Percentiles rank a stretch among this genome's conserved stretches.
phyloP scores from a whole-genome alignment of 2,888 invertebrate genomes.

The Plebejus argus region DNA sequence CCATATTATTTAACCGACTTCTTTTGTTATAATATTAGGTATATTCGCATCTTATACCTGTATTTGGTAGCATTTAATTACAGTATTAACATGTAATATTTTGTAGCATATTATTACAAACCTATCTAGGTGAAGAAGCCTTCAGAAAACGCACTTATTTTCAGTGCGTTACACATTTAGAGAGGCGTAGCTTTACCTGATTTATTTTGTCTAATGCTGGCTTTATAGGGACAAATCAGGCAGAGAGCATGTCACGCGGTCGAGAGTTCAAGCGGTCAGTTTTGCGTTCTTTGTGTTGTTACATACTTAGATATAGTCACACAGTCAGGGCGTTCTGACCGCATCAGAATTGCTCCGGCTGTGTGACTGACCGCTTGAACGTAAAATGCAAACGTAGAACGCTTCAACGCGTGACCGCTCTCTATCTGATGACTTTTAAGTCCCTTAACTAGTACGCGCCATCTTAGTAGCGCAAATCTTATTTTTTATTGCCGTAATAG shows the following conservation, averaged over 20 bases:
- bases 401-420: too few relatives aligned
- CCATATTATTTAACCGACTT: not conserved
- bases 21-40: not conserved
- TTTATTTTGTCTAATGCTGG: not conserved
- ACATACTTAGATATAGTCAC: too few relatives aligned
- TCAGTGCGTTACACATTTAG: not conserved
- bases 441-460: too few relatives aligned
- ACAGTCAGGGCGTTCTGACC: too few relatives aligned
- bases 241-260: too few relatives aligned
- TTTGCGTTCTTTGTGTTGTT: too few relatives aligned
- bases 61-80: slow-evolving; percentile 5
- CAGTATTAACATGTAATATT: not conserved
- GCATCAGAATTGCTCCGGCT: too few relatives aligned
- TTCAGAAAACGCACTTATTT: not conserved
- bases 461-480: not conserved
- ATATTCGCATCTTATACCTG: not conserved
- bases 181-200: not conserved
- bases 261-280: too few relatives aligned
- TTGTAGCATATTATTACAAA: not conserved
- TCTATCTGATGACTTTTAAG: too few relatives aligned
- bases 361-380: too few relatives aligned
- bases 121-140: not conserved
- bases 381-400: too few relatives aligned
- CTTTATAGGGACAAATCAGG: too few relatives aligned
- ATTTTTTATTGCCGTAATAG: not conserved